phyloP scores from a whole-genome alignment of 2,113 vertebrate species.

The Plecotus auritus region DNA sequence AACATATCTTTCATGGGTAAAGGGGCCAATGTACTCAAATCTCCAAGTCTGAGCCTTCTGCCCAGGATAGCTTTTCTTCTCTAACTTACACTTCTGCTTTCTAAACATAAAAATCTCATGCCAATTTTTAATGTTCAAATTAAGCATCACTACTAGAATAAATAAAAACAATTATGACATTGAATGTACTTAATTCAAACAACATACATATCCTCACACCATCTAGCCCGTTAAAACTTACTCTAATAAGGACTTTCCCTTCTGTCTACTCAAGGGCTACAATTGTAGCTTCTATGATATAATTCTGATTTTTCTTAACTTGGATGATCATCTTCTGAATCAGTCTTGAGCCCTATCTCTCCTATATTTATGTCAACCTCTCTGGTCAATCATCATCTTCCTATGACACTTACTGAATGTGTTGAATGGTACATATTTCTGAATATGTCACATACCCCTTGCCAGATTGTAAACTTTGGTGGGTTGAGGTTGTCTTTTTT shows the following conservation, averaged over 20 bases:
- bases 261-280: not conserved
- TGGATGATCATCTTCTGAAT: not conserved
- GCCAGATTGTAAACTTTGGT: not conserved
- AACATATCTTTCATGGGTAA: not conserved
- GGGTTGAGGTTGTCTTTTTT: not conserved
- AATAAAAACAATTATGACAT: not conserved
- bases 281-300: not conserved
- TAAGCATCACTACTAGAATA: not conserved
- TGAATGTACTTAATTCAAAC: not conserved
- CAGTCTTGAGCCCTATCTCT: not conserved
- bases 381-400: not conserved
- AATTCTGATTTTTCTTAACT: constrained; percentile 24
- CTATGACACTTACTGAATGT: not conserved
- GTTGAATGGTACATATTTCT: not conserved
- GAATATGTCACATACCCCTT: not conserved
- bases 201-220: not conserved
- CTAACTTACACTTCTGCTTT: not conserved
- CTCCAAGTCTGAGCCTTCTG: not conserved
- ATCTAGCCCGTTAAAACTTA: not conserved
- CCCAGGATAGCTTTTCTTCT: not conserved
- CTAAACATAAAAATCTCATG: not conserved
- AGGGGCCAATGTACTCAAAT: not conserved
- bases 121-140: constrained; percentile 11
- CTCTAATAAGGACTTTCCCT: not conserved
- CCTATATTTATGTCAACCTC: not conserved